Conservation (phyloP, 2,113 vertebrate genomes). For the Hemiprocne comata region DNA sequence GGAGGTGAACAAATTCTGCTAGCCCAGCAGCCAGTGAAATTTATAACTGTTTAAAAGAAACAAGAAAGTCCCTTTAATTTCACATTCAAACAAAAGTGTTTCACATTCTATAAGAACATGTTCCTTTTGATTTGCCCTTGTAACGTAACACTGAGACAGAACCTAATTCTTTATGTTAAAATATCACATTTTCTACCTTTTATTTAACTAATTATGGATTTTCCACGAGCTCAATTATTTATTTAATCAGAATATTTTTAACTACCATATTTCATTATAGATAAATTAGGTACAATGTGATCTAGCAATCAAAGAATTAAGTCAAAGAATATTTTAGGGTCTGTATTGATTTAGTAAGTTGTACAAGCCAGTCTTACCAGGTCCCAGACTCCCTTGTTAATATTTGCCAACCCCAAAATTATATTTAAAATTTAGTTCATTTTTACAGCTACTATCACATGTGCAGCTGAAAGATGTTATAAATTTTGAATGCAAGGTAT, state of each 20-base stretch:
- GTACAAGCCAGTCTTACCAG: background rate
- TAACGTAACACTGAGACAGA: background rate
- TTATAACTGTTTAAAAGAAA: background rate
- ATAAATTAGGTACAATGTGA: background rate
- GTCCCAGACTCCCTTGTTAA: background rate
- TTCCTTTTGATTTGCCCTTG: background rate
- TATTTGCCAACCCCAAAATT: background rate
- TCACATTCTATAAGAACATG: background rate
- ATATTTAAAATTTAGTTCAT: constrained; percentile 4
- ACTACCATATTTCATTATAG: background rate
- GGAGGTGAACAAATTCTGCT: background rate
- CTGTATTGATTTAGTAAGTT: background rate
- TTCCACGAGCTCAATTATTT: background rate
- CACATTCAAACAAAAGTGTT: background rate
- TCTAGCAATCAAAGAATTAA: background rate
- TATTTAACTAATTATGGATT: background rate
- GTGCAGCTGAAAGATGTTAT: background rate
- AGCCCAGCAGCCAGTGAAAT: background rate
- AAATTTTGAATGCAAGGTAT: background rate
- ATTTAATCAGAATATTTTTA: background rate
- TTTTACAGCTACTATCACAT: constrained; percentile 1
- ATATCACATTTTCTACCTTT: background rate
- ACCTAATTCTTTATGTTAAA: background rate
- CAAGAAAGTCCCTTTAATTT: background rate
- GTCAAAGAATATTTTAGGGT: background rate